phyloP scores from a whole-genome alignment of 2,113 vertebrate species.

The Pseudorasbora parva region DNA sequence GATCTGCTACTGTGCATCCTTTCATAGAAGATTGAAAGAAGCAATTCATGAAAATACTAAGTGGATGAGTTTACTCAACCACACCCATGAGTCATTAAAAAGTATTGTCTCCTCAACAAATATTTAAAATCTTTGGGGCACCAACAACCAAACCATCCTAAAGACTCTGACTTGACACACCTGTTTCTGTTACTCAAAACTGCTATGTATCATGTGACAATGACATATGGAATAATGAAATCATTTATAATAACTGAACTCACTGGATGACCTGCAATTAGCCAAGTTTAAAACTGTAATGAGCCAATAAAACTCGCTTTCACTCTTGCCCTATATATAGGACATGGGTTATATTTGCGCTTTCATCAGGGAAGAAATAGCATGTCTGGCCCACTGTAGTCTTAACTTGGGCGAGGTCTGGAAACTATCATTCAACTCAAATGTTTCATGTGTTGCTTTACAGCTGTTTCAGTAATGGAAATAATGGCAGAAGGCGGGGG shows the following conservation, averaged over 20 bases:
- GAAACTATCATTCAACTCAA: conserved; percentile 51
- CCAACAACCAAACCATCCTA: not conserved
- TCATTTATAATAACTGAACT: not conserved
- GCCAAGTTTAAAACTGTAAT: not conserved
- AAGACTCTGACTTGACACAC: not conserved
- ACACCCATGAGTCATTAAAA: conserved; percentile 12
- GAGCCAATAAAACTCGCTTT: not conserved
- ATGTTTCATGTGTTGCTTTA: conserved; percentile 48
- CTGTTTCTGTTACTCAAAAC: not conserved
- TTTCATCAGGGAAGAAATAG: conserved; percentile 5
- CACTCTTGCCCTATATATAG: conserved; percentile 12
- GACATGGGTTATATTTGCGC: not conserved
- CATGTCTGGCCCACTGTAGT: conserved; percentile 34
- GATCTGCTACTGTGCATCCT: not conserved
- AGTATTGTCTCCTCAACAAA: not conserved
- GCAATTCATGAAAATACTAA: not conserved
- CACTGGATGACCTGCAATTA: not conserved
- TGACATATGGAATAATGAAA: not conserved
- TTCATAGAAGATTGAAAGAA: not conserved
- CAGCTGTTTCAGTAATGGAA: conserved; percentile 53
- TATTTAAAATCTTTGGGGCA: not conserved
- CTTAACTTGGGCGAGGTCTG: conserved; percentile 52
- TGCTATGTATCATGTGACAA: not conserved
- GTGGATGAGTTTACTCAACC: not conserved
- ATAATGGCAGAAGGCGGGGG: conserved; percentile 44